Evolutionary conservation across 1,140 invertebrate species (phyloP), one percentile per base, ranked within the genome.

Genomic region (Steinernema khuongi): DNA sequence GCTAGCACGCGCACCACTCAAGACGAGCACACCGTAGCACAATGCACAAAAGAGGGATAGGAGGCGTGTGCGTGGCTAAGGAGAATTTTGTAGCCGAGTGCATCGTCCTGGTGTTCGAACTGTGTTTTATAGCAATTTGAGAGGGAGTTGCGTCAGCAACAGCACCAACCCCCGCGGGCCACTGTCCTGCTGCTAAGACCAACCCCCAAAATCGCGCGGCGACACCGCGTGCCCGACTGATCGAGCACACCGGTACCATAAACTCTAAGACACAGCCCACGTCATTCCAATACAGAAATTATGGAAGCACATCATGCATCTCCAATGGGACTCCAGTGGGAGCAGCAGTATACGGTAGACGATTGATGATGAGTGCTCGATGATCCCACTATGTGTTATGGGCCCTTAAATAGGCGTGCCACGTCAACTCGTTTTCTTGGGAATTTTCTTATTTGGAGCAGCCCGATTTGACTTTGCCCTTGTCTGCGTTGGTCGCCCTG

Each of bases 81-180:
- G 36, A 41, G n/a, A 41, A 41, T n/a, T 7, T 41, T 22, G n/a
- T 60, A 22, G 11, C 11, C 50, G 26, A 60, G 50, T 60, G 50
- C 50, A 60, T 60, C 26, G 14, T 22, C 50, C 50, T 60, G 50
- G 14, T 60, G 50, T 60, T 60, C 11, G 11, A 60, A 60, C 19
- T 22, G 50, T 60, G 19, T 60, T 60, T 60, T 60, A 60, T 60
- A 60, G 14, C 50, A 26, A n/a, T 60, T 22, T 14, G 4, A 22
- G 22, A 60, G 50, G 50, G 50, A 60, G 50, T 60, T 60, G 50
- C 50, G 50, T 60, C 50, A 60, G 50, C 50, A 60, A n/a, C 22
- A 14, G 50, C 50, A 60, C 50, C 50, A 60, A 60, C 50, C 50
- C 50, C 50, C 50, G 50, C 50, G 50, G 50, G 50, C 50, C 50